Evolutionary conservation across 2,113 vertebrate species (phyloP).

Genomic region (Prinia subflava): DNA sequence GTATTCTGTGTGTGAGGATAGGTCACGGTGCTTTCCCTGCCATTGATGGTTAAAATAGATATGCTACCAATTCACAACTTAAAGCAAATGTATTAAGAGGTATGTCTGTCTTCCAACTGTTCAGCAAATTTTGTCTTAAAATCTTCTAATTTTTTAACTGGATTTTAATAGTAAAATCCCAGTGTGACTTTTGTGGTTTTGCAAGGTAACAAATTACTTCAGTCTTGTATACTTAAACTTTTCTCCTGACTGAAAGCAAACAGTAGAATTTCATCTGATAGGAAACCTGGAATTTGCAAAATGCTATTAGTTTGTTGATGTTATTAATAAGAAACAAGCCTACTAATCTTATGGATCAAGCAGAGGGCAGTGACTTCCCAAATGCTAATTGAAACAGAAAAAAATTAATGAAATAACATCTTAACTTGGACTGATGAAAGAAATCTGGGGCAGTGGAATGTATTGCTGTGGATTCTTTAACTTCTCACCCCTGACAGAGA

Average conservation of each 20-base stretch:
- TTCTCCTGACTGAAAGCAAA: background rate
- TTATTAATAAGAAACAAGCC: background rate
- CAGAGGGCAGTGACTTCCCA: background rate
- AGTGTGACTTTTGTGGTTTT: background rate
- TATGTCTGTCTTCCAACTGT: background rate
- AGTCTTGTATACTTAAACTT: background rate
- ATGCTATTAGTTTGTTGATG: background rate
- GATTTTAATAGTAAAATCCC: background rate
- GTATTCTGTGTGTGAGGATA: background rate
- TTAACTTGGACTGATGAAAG: background rate
- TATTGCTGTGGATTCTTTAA: background rate
- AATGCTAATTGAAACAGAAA: background rate
- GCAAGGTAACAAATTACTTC: background rate
- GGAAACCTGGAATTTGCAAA: background rate
- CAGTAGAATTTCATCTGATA: background rate
- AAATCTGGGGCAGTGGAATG: background rate
- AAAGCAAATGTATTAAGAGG: background rate
- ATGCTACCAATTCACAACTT: background rate
- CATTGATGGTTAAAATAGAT: background rate
- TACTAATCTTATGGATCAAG: background rate
- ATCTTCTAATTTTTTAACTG: background rate
- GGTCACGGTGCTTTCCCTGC: background rate
- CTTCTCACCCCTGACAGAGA: background rate
- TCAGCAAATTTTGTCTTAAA: background rate
- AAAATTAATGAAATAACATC: background rate